Evolutionary conservation across 2,113 vertebrate genomes (phyloP), one percentile per base, ranked within the genome.

Genomic region (Callospermophilus lateralis): DNA sequence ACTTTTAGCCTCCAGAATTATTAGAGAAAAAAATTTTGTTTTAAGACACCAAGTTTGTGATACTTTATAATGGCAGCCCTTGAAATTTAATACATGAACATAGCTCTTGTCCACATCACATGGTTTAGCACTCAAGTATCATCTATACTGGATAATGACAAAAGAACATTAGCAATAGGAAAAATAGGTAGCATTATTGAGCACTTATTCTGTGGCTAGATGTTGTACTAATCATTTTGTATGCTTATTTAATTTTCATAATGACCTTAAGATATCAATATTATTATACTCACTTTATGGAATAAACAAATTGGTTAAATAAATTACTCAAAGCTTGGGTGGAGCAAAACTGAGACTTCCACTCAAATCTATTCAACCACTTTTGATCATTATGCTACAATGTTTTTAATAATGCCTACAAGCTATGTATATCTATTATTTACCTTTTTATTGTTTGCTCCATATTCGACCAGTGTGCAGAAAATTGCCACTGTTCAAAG

Each of bases 111-210:
- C 32, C 79, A 32, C 42, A 80, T 58, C 42, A 80, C 30, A 45
- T 68, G 55, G 26, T 61, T 95, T 68, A 89, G 34, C 15, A 80
- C 17, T 68, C 55, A 76, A 81, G 4, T 73, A 68, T 15, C 17
- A 45, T 20, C 8, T 74, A 45, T 63, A 68, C 4, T 67, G 11
- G 45, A 12, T 19, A 34, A 37, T 90, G 48, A 42, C 30, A 68
- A 26, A 92, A 89, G 20, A 90, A 70, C 86, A 89, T 76, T 63
- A 81, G 39, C 34, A 86, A n/a, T 76, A 90, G 45, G 34, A 79
- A 93, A 96, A 96, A 70, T 63, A 80, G 39, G 16, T 76, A 89
- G 76, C 30, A 80, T 93, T 85, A 24, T 22, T 67, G 11, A n/a
- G 22, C 4, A 48, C 16, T 89, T 89, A 58, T 39, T 89, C 55